Conservation (phyloP, 2,797 vertebrate genomes). For the Holocentrus rufus region DNA sequence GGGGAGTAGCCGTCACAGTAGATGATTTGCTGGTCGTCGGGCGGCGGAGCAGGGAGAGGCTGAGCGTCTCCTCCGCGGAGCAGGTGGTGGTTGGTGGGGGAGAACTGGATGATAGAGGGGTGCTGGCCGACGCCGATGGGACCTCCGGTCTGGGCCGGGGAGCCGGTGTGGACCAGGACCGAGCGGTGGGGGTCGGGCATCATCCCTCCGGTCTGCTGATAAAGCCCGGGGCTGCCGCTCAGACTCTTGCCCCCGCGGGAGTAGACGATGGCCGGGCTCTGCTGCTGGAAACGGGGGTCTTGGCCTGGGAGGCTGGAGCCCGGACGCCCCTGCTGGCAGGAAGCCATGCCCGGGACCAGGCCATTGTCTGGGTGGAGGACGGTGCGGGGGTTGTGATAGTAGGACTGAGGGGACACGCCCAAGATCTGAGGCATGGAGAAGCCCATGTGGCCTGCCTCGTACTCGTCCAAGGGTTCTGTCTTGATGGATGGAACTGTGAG, state of each 20-base stretch:
- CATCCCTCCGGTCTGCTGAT: constrained; percentile 82
- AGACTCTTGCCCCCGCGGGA: constrained; percentile 87
- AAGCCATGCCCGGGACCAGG: constrained; percentile 87
- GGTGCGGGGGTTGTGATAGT: constrained; percentile 89
- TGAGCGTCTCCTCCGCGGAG: constrained; percentile 85
- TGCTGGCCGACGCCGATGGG: constrained; percentile 81
- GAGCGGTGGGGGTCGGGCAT: constrained; percentile 91
- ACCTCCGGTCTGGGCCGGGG: constrained; percentile 84
- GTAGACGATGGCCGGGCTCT: constrained; percentile 89
- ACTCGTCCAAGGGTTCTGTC: constrained; percentile 95
- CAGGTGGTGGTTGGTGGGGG: constrained; percentile 89
- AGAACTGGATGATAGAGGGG: constrained; percentile 88
- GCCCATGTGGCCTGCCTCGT: constrained; percentile 89
- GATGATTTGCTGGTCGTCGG: constrained; percentile 88
- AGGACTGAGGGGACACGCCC: constrained; percentile 88
- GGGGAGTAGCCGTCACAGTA: constrained; percentile 89
- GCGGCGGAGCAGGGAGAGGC: constrained; percentile 49
- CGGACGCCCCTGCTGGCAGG: constrained; percentile 90
- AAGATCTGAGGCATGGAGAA: constrained; percentile 87
- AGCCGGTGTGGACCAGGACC: constrained; percentile 92
- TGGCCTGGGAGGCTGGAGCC: constrained; percentile 87
- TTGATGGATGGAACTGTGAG: constrained; percentile 94
- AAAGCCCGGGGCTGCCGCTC: constrained; percentile 83
- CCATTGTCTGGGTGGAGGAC: constrained; percentile 86
- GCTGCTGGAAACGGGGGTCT: constrained; percentile 90